Conservation (phyloP, 2,797 vertebrate genomes). For the Falco columbarius region DNA sequence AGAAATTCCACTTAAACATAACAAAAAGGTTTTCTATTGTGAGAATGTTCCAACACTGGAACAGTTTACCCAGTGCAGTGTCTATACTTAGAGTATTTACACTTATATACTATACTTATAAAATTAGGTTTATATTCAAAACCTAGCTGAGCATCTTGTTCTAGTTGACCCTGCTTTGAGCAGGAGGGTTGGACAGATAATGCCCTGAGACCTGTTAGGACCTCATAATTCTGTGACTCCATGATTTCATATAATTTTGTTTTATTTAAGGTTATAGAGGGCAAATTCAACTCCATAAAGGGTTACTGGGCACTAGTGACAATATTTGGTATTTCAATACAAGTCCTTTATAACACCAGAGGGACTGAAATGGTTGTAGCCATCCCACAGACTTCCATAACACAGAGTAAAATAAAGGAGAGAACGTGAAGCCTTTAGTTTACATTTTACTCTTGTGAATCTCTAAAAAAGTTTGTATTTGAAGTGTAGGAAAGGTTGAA, state of each 20-base stretch:
- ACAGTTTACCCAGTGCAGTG: neutral
- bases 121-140: neutral
- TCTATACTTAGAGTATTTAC: neutral
- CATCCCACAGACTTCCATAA: neutral
- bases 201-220: neutral
- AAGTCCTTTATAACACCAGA: neutral
- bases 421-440: neutral
- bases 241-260: neutral
- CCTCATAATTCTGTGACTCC: neutral
- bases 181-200: neutral
- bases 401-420: neutral
- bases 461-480: neutral
- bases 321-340: neutral
- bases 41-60: neutral
- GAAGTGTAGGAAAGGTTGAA: neutral
- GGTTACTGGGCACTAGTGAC: neutral
- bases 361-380: neutral
- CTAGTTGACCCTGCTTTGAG: neutral
- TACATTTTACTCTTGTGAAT: neutral
- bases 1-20: neutral
- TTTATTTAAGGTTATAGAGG: neutral
- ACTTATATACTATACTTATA: too few relatives aligned
- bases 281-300: neutral
- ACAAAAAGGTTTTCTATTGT: neutral
- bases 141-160: neutral